A percentile compares a stretch with the other conserved stretches of the same genome.
phyloP scores from a whole-genome alignment of 2,888 invertebrate species.

The Lottia gigantea region DNA sequence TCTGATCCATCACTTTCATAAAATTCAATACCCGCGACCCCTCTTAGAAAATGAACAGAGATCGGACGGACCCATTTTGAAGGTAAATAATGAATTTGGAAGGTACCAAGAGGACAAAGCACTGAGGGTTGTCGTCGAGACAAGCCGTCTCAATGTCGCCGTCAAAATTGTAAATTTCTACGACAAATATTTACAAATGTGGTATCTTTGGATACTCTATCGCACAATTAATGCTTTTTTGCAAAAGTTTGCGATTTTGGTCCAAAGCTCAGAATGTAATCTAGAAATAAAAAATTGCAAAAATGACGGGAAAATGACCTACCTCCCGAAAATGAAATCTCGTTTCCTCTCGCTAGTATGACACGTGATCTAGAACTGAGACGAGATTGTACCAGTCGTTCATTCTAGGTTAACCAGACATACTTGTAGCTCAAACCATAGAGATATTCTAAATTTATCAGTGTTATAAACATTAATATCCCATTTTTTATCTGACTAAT shows the following conservation, averaged over 20 bases:
- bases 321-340: constrained; percentile 29
- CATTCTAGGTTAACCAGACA: too few species aligned
- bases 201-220: too few species aligned
- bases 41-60: constrained; percentile 26
- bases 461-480: too few species aligned
- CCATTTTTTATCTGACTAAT: too few species aligned
- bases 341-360: constrained; percentile 22
- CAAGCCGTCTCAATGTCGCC: neutral
- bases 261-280: too few species aligned
- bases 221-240: too few species aligned
- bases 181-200: too few species aligned
- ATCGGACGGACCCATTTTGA: constrained; percentile 50
- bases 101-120: constrained; percentile 26
- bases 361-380: too few species aligned
- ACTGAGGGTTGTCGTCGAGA: neutral
- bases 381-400: too few species aligned
- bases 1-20: neutral
- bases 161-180: neutral
- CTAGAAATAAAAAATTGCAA: neutral
- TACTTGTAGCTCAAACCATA: too few species aligned
- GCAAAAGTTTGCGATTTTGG: too few species aligned
- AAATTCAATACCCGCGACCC: constrained; percentile 21
- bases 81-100: constrained; percentile 25
- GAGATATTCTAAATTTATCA: too few species aligned
- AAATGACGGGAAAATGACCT: constrained; percentile 20